Conservation (phyloP, 37 sponge, comb jelly and placozoan species). For the Bolinopsis microptera region DNA sequence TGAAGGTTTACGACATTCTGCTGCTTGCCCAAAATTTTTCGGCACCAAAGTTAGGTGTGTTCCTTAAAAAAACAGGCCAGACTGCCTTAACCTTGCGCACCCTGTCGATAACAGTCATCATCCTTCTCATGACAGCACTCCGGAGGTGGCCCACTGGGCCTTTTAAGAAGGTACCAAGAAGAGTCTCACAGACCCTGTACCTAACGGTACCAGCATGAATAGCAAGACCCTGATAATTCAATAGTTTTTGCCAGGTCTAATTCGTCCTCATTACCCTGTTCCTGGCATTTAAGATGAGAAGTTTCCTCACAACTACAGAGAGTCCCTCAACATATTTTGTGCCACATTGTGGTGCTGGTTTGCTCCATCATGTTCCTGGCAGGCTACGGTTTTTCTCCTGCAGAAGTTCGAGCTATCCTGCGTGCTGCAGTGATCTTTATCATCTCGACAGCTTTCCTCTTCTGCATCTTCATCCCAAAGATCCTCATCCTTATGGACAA, state of each 20-base stretch:
- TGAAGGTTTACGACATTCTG: slow-evolving; percentile 24
- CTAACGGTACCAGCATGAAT: neutral
- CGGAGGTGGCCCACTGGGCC: too few relatives aligned
- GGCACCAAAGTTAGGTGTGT: neutral
- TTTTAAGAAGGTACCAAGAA: neutral
- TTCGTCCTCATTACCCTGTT: slow-evolving; percentile 20
- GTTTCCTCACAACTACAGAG: slow-evolving; percentile 61
- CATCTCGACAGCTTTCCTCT: neutral
- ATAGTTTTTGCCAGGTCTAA: neutral
- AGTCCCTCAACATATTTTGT: slow-evolving; percentile 38
- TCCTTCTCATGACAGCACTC: neutral
- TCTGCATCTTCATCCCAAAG: slow-evolving; percentile 14
- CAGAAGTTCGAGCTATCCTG: neutral
- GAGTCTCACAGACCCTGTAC: neutral
- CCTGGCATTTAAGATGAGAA: slow-evolving; percentile 46
- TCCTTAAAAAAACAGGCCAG: neutral
- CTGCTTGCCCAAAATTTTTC: neutral
- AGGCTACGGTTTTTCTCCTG: neutral
- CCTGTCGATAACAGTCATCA: neutral
- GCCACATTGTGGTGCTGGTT: slow-evolving; percentile 12
- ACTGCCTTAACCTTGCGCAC: neutral
- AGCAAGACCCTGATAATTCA: neutral
- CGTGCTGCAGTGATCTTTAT: slow-evolving; percentile 16
- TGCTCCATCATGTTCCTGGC: slow-evolving; percentile 26
- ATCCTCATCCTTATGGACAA: neutral